Evolutionary conservation across 2,113 vertebrate species (phyloP).

Genomic region (Murina feae): DNA sequence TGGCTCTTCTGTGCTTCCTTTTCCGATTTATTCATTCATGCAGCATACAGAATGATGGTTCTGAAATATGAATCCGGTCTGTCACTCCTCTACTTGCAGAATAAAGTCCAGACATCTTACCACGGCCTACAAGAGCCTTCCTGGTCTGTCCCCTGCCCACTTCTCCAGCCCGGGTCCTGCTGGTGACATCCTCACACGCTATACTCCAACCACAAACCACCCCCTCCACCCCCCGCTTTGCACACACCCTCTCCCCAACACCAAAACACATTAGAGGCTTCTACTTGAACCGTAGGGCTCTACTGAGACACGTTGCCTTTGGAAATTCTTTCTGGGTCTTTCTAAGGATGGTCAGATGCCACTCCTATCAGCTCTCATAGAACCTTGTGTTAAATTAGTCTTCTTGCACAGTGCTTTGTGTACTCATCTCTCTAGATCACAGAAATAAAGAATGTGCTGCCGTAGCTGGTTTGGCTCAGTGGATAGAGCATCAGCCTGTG

Average conservation of each 20-base stretch:
- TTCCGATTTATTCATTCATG: not conserved
- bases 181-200: not conserved
- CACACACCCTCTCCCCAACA: not conserved
- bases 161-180: not conserved
- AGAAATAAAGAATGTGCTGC: not conserved
- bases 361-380: not conserved
- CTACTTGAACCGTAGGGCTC: not conserved
- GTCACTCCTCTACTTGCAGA: not conserved
- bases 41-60: not conserved
- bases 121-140: fast-evolving
- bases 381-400: not conserved
- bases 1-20: not conserved
- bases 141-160: not conserved
- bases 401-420: not conserved
- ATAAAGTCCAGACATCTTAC: not conserved
- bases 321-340: not conserved
- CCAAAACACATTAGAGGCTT: not conserved
- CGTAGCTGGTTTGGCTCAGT: too few species aligned
- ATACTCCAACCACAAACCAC: not conserved
- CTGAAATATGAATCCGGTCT: not conserved
- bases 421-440: not conserved
- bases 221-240: not conserved
- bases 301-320: not conserved
- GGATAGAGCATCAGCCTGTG: too few species aligned
- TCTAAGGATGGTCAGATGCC: not conserved